Evolutionary conservation across 2,888 invertebrate species (phyloP), one percentile per base, ranked within the genome.

Genomic region (Abrostola triplasia): DNA sequence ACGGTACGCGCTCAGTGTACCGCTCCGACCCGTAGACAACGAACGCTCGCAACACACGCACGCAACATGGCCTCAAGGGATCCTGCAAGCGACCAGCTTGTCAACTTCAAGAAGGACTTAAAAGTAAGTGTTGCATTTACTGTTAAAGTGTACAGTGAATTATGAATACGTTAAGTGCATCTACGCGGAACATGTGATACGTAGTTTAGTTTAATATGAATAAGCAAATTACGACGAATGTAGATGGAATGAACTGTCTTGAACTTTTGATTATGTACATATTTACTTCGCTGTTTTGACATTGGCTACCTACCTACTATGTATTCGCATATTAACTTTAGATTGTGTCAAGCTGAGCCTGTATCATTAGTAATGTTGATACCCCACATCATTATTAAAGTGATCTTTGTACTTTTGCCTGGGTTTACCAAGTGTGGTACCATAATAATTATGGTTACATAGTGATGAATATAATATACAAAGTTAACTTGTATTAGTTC

Each of bases 31-130:
- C 63, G 50, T 50, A 42, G 51, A 56, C 59, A 59, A 57, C 57
- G 54, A 51, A 67, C 72, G 65, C 57, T 58, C 65, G 24, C 49
- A 67, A 59, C 42, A 35, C 53, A 58, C 10, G 57, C 52, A 64
- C 59, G 24, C 64, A 82, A 83, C 77, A 88, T 88, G 88, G 84
- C 95, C 75, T 91, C 92, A 70, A 95, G 96, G 73, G 96, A 96
- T 77, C 95, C 96, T 54, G 95, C 96, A 36, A 80, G 95, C 44
- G 96, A 96, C 76, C 97, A 97, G 88, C 93, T 97, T 59, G 92
- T 94, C 73, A 92, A 95, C 72, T 96, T 92, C 88, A 96, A 95
- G 87, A 96, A 95, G 80, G 84, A 85, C 52, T 82, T 95, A 50
- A 95, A 96, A 95, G 97, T 97, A 90, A 88, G 90, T 88, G 61